A percentile compares a stretch with the other conserved stretches of the same genome.
These are phyloP conservation scores for Laticauda laticaudata DNA, from an alignment of 2,113 vertebrate species.

Conservation along the genomic window DNA sequence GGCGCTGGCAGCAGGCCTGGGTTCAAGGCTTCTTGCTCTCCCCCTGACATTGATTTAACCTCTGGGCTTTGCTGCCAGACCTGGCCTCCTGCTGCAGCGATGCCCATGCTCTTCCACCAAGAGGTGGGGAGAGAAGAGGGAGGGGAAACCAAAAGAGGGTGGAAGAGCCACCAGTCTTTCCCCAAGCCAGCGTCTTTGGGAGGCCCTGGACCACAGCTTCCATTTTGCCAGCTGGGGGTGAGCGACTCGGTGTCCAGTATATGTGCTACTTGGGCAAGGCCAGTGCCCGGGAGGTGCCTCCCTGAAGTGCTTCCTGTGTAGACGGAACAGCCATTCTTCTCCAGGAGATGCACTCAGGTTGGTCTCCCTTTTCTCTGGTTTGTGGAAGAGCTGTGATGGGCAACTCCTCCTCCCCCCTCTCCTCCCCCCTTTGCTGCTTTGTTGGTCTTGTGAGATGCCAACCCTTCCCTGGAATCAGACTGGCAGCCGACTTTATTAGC, in stretches of 20 bases:
- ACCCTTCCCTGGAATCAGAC: accelerated
- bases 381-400: neutral
- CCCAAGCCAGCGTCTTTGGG: neutral
- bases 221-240: neutral
- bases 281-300: neutral
- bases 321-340: neutral
- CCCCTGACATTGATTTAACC: no score
- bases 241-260: neutral
- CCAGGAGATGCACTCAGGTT: neutral
- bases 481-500: neutral
- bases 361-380: neutral
- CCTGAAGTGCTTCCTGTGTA: neutral
- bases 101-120: no score
- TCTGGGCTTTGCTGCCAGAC: no score
- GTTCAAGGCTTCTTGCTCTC: no score
- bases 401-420: neutral
- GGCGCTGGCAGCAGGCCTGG: no score
- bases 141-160: no score
- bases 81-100: no score
- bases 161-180: neutral
- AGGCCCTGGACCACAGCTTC: neutral
- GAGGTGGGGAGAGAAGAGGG: neutral
- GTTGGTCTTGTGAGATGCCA: neutral
- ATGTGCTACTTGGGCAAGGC: neutral
- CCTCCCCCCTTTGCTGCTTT: neutral